phyloP scores from a whole-genome alignment of 2,888 invertebrate genomes.

The Spisula solida region DNA sequence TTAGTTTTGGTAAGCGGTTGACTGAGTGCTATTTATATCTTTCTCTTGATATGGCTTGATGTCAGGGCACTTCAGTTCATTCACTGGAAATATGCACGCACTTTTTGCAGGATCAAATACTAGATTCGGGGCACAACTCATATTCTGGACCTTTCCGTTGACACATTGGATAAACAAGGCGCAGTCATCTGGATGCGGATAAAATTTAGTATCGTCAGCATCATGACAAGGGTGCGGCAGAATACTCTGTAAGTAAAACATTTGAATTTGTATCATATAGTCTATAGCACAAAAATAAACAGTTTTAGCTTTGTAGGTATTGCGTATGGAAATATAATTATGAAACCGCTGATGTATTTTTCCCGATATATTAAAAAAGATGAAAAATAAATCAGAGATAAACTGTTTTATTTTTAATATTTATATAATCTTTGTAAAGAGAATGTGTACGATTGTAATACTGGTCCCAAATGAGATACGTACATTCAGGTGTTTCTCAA shows the following conservation, averaged over 20 bases:
- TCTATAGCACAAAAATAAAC: background rate
- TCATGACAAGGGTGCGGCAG: constrained; percentile 69
- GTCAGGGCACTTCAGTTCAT: constrained; percentile 75
- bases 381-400: no score
- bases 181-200: constrained; percentile 74
- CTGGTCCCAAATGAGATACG: no score
- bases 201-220: constrained; percentile 63
- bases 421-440: no score
- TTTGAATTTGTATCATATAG: background rate
- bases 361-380: no score
- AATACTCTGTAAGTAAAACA: constrained; percentile 68
- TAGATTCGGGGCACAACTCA: constrained; percentile 72
- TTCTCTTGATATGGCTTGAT: constrained; percentile 75
- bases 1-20: no score
- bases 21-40: no score
- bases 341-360: no score
- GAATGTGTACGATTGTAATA: no score
- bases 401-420: no score
- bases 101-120: constrained; percentile 74
- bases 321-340: no score
- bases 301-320: no score
- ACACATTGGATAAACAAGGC: constrained; percentile 77
- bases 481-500: no score
- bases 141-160: constrained; percentile 64
- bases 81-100: constrained; percentile 73